Conservation (phyloP, 37 sponge, comb jelly and placozoan species). For the Crambe crambe region DNA sequence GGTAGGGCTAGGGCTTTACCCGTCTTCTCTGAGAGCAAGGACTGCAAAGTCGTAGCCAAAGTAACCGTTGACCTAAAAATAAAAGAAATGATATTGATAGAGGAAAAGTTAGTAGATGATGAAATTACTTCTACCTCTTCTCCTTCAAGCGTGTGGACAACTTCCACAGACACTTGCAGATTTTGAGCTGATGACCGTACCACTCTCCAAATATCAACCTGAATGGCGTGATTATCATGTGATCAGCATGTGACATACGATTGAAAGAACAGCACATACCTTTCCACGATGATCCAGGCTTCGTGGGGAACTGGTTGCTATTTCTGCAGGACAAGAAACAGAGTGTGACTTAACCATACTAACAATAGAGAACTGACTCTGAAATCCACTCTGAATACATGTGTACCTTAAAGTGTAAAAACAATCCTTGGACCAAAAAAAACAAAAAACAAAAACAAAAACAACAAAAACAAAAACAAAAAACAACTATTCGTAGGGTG, state of each 20-base stretch:
- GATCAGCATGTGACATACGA: not conserved
- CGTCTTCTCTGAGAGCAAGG: not conserved
- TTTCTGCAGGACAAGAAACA: slow-evolving; percentile 15
- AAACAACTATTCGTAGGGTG: no score
- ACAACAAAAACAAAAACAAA: no score
- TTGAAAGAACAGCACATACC: slow-evolving; percentile 9
- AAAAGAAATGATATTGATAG: not conserved
- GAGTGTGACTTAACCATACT: no score
- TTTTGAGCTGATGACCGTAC: not conserved
- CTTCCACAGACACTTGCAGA: no score
- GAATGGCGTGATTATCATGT: no score
- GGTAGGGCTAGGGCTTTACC: slow-evolving; percentile 7
- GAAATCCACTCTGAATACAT: not conserved
- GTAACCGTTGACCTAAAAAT: slow-evolving; percentile 46
- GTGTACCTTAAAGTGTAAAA: no score
- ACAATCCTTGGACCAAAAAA: no score
- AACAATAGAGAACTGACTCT: no score
- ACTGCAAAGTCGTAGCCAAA: slow-evolving; percentile 62
- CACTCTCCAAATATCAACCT: no score
- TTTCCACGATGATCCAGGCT: slow-evolving; percentile 20
- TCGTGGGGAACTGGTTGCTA: slow-evolving; percentile 48
- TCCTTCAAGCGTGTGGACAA: not conserved
- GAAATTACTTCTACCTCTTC: not conserved
- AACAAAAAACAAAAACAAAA: no score
- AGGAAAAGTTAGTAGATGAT: no score